Evolutionary conservation across 1,140 invertebrate species (phyloP).

Genomic region (Camponotus pennsylvanicus): DNA sequence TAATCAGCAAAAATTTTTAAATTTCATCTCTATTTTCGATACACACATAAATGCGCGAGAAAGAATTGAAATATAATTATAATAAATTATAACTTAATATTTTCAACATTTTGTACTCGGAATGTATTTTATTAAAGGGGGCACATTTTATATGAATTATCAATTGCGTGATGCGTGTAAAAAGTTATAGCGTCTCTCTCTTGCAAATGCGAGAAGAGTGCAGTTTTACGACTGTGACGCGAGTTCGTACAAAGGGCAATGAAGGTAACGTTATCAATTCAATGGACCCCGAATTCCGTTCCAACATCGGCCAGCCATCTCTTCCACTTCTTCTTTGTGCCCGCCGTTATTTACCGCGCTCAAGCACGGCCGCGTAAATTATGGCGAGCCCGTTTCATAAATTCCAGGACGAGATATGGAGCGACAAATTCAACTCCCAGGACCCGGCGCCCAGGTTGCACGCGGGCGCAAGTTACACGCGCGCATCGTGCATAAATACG

Average conservation of each 20-base stretch:
- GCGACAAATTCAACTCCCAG: slow-evolving; percentile 80
- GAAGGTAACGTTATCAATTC: slow-evolving; percentile 66
- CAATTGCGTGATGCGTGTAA: neutral
- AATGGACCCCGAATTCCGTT: slow-evolving; percentile 65
- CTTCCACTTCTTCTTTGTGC: slow-evolving; percentile 69
- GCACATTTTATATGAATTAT: slow-evolving; percentile 2
- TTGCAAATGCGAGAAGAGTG: neutral
- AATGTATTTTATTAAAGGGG: neutral
- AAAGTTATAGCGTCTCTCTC: neutral
- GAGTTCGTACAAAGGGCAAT: slow-evolving; percentile 24
- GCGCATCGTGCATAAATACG: slow-evolving; percentile 48
- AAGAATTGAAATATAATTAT: neutral
- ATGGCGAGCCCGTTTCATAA: slow-evolving; percentile 78
- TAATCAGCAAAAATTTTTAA: slow-evolving; percentile 4
- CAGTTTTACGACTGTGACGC: slow-evolving; percentile 4
- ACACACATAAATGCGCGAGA: neutral
- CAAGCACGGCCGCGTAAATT: slow-evolving; percentile 75
- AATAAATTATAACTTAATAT: neutral
- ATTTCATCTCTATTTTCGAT: slow-evolving; percentile 33
- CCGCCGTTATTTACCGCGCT: slow-evolving; percentile 74
- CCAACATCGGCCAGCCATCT: slow-evolving; percentile 44
- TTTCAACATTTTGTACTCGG: neutral
- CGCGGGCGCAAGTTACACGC: slow-evolving; percentile 58
- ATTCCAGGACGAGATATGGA: slow-evolving; percentile 79
- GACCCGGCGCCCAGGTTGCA: slow-evolving; percentile 67